Percentiles rank a stretch among this genome's conserved stretches.
These are phyloP conservation scores for Atlantisia rogersi DNA, from an alignment of 2,113 vertebrate species.

Conservation along the genomic window DNA sequence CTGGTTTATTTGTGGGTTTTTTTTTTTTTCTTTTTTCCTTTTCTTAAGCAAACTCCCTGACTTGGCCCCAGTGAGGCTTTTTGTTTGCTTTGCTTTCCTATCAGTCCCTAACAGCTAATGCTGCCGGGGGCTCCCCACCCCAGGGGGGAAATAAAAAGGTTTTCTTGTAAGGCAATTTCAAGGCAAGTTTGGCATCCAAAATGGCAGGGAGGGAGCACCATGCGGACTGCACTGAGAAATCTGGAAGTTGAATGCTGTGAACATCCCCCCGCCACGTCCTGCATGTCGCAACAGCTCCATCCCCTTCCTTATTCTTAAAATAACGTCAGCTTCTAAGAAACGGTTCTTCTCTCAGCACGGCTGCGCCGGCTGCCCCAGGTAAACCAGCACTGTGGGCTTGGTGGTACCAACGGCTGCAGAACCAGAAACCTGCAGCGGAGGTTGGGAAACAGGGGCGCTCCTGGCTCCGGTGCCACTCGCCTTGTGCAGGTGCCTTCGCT, in stretches of 20 bases:
- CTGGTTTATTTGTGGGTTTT: background rate
- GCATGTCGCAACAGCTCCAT: background rate
- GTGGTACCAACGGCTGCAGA: background rate
- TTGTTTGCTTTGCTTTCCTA: background rate
- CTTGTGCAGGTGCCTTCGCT: background rate
- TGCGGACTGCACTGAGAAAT: background rate
- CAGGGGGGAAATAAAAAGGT: background rate
- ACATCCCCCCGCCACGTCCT: background rate
- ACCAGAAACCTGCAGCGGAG: background rate
- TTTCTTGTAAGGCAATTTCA: background rate
- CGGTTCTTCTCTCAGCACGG: background rate
- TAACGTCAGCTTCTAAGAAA: background rate
- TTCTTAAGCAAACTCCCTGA: background rate
- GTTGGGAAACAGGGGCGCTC: background rate
- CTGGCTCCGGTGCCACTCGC: background rate
- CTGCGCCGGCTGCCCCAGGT: background rate
- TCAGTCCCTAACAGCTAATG: background rate
- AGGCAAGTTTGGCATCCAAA: background rate
- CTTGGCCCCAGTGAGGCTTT: background rate
- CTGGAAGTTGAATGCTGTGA: constrained; percentile 1
- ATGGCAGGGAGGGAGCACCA: background rate
- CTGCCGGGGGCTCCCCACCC: background rate
- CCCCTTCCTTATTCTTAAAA: constrained; percentile 45
- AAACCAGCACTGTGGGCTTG: background rate
- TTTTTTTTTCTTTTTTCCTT: no score